A percentile compares a stretch with the other conserved stretches of the same genome.
phyloP scores from a whole-genome alignment of 2,113 vertebrate genomes.

The Emydocephalus ijimae region DNA sequence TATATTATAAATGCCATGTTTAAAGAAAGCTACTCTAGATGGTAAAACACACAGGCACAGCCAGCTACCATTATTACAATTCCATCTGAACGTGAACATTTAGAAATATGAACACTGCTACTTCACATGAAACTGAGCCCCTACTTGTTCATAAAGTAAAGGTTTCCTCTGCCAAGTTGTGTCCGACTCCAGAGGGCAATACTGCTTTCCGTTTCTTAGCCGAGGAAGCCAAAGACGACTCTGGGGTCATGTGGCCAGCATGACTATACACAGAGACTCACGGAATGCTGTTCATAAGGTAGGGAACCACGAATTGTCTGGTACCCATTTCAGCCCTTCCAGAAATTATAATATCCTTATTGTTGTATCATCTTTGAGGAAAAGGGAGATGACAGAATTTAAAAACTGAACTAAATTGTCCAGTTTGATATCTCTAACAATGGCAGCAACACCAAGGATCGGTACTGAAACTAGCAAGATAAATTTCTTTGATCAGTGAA shows the following conservation, averaged over 20 bases:
- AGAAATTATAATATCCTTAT: neutral
- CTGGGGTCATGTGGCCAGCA: neutral
- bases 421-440: neutral
- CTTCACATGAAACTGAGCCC: neutral
- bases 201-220: neutral
- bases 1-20: neutral
- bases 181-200: neutral
- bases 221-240: neutral
- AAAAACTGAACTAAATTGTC: neutral
- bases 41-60: neutral
- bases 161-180: neutral
- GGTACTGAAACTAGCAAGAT: neutral
- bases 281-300: neutral
- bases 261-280: neutral
- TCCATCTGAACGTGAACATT: neutral
- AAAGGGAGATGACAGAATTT: neutral
- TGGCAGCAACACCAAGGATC: neutral
- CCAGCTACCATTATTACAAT: neutral
- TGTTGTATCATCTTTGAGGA: neutral
- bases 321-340: neutral
- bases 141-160: neutral
- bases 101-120: neutral
- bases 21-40: neutral
- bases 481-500: neutral
- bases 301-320: neutral